A percentile compares a stretch with the other conserved stretches of the same genome.
Conservation (phyloP, 2,888 invertebrate genomes). For the Eupithecia tripunctaria region DNA sequence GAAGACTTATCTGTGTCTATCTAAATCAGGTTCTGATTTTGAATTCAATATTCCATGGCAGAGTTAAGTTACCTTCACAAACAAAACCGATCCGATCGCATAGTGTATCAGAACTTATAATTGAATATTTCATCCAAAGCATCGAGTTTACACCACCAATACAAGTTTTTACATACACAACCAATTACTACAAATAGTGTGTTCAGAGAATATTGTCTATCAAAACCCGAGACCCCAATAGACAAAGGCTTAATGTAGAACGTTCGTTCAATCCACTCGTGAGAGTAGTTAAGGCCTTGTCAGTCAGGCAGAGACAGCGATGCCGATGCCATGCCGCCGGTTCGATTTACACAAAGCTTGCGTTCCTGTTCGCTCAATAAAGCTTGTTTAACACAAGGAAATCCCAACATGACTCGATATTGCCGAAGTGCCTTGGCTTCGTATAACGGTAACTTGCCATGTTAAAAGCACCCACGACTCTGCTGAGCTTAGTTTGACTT, state of each 20-base stretch:
- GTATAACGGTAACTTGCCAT: conserved; percentile 27
- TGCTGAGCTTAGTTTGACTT: background rate
- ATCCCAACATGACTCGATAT: conserved; percentile 57
- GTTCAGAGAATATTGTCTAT: background rate
- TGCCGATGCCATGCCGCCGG: conserved; percentile 59
- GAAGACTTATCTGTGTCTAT: background rate
- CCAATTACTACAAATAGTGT: background rate
- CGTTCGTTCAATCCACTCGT: conserved; percentile 62
- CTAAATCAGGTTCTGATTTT: background rate
- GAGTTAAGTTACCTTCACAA: no score
- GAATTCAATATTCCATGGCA: background rate
- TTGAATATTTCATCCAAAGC: background rate
- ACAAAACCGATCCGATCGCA: no score
- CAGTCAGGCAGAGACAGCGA: conserved; percentile 73
- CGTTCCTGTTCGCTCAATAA: conserved; percentile 71
- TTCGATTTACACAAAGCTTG: conserved; percentile 73
- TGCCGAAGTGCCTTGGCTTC: conserved; percentile 25
- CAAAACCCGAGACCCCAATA: conserved; percentile 17
- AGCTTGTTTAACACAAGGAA: conserved; percentile 68
- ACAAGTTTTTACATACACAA: background rate
- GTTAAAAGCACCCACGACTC: conserved; percentile 18
- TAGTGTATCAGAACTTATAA: background rate
- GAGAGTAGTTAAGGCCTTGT: conserved; percentile 68
- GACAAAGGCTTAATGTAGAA: conserved; percentile 14
- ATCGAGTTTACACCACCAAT: no score